phyloP scores from a whole-genome alignment of 2,888 invertebrate species.

The Bombylius discolor region DNA sequence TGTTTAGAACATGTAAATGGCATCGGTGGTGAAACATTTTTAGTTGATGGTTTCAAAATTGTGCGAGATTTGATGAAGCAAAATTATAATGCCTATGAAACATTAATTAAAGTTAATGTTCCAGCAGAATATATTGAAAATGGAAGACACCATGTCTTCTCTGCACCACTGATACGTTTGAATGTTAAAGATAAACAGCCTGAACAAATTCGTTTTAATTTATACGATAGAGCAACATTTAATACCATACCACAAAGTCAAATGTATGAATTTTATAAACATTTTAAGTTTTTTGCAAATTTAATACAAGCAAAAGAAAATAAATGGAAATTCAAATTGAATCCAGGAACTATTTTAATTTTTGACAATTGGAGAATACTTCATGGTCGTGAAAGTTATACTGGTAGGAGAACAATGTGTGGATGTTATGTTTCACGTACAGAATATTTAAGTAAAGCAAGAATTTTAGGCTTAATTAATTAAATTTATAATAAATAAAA shows the following conservation, averaged over 20 bases:
- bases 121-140: constrained; percentile 53
- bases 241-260: constrained; percentile 40
- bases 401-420: constrained; percentile 50
- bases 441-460: constrained; percentile 51
- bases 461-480: constrained; percentile 37
- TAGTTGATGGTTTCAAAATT: constrained; percentile 62
- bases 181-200: constrained; percentile 43
- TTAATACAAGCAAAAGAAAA: constrained; percentile 40
- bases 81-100: constrained; percentile 44
- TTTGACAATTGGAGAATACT: constrained; percentile 69
- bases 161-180: constrained; percentile 46
- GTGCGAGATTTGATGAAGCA: constrained; percentile 43
- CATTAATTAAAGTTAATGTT: constrained; percentile 43
- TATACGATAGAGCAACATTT: constrained; percentile 58
- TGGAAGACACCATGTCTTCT: constrained; percentile 43
- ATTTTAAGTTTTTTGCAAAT: constrained; percentile 41
- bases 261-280: constrained; percentile 48
- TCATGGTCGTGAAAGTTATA: constrained; percentile 58
- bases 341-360: constrained; percentile 56
- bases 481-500: not conserved
- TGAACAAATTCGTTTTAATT: constrained; percentile 55
- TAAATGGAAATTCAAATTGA: constrained; percentile 47
- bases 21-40: constrained; percentile 56
- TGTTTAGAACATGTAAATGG: constrained; percentile 43
- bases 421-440: constrained; percentile 63